Percentiles rank a stretch among this genome's conserved stretches.
phyloP scores from a whole-genome alignment of 2,797 vertebrate genomes.

The Notolepis coatsorum region DNA sequence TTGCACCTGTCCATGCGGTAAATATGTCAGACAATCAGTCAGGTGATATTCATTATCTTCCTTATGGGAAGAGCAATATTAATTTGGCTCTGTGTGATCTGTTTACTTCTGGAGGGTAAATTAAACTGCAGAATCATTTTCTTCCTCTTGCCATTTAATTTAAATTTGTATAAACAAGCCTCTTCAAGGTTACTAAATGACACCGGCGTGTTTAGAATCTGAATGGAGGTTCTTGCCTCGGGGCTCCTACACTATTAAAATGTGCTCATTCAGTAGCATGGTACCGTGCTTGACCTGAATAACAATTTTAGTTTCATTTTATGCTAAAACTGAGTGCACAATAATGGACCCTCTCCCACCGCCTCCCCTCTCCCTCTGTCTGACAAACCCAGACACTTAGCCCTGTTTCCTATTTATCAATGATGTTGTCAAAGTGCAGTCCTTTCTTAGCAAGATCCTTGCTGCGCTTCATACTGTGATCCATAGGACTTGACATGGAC shows the following conservation, averaged over 20 bases:
- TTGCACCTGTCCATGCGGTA: conserved; percentile 8
- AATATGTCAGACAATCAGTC: conserved; percentile 53
- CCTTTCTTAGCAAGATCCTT: no score
- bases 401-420: no score
- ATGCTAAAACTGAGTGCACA: conserved; percentile 32
- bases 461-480: no score
- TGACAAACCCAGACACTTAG: no score
- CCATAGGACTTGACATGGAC: no score
- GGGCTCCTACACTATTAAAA: conserved; percentile 72
- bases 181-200: conserved; percentile 79
- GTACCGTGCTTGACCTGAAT: conserved; percentile 73
- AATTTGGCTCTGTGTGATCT: conserved; percentile 54
- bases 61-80: conserved; percentile 46
- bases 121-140: conserved; percentile 64
- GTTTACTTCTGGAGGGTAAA: conserved; percentile 63
- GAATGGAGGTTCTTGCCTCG: conserved; percentile 65
- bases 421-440: no score
- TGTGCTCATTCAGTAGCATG: conserved; percentile 70
- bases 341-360: no score
- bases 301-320: conserved; percentile 66
- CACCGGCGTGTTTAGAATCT: conserved; percentile 63
- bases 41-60: conserved; percentile 60
- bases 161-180: conserved; percentile 76
- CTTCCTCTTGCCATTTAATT: conserved; percentile 69
- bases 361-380: no score